Conservation (phyloP, 1,140 invertebrate genomes). For the Trichogramma pretiosum region DNA sequence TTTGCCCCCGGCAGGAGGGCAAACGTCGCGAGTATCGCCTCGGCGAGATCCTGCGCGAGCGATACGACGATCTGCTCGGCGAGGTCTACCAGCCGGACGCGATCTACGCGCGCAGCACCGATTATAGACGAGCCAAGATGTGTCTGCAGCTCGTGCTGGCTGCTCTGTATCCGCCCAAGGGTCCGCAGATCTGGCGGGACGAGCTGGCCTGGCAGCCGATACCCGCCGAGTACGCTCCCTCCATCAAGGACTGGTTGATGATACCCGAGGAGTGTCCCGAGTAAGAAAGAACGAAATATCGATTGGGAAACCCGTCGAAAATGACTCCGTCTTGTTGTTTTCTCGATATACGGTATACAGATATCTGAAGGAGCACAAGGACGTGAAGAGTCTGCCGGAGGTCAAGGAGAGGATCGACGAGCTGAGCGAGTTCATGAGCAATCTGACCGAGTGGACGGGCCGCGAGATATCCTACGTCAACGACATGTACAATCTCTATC, state of each 20-base stretch:
- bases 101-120: slow-evolving; percentile 49
- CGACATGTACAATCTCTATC: slow-evolving; percentile 28
- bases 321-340: not conserved
- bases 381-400: slow-evolving; percentile 1
- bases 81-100: slow-evolving; percentile 33
- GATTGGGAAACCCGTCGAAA: too few relatives aligned
- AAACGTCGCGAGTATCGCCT: slow-evolving; percentile 40
- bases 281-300: slow-evolving; percentile 17
- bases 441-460: slow-evolving; percentile 25
- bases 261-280: slow-evolving; percentile 19
- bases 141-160: slow-evolving; percentile 33
- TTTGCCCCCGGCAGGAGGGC: slow-evolving; percentile 36
- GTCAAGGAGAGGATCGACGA: not conserved
- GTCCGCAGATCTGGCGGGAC: slow-evolving; percentile 25
- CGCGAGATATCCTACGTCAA: slow-evolving; percentile 20
- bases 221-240: slow-evolving; percentile 19
- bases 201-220: slow-evolving; percentile 36
- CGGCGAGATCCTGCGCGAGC: slow-evolving; percentile 36
- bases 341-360: slow-evolving; percentile 5
- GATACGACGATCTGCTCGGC: slow-evolving; percentile 41
- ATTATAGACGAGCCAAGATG: slow-evolving; percentile 50
- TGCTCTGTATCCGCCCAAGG: slow-evolving; percentile 31
- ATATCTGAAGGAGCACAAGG: slow-evolving; percentile 14
- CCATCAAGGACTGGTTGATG: slow-evolving; percentile 21
- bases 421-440: slow-evolving; percentile 17